These are phyloP conservation scores for Phymastichus coffea DNA, from an alignment of 1,140 invertebrate genomes.

Conservation along the genomic window DNA sequence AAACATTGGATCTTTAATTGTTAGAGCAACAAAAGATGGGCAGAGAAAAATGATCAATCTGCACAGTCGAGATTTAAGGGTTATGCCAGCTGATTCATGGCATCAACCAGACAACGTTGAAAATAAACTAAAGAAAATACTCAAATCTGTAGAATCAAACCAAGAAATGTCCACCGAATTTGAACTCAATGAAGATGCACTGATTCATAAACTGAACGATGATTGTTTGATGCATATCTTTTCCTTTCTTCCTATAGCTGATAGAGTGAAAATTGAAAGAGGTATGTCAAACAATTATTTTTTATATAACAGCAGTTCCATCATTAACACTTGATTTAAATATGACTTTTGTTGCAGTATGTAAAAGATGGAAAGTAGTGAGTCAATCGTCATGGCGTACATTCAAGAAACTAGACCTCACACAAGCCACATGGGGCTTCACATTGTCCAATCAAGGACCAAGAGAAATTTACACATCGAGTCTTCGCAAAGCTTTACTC, in stretches of 20 bases:
- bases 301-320: no score
- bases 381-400: slow-evolving; percentile 44
- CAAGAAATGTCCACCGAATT: slow-evolving; percentile 21
- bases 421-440: slow-evolving; percentile 34
- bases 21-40: slow-evolving; percentile 43
- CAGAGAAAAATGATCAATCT: slow-evolving; percentile 39
- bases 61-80: slow-evolving; percentile 46
- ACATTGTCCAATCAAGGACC: background rate
- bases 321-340: background rate
- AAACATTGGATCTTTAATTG: slow-evolving; percentile 23
- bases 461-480: slow-evolving; percentile 35
- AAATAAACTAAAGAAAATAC: slow-evolving; percentile 36
- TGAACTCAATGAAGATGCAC: slow-evolving; percentile 30
- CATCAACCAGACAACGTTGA: slow-evolving; percentile 51
- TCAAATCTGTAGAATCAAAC: slow-evolving; percentile 11
- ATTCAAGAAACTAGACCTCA: slow-evolving; percentile 40
- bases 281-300: slow-evolving; percentile 36
- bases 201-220: slow-evolving; percentile 48
- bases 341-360: slow-evolving; percentile 34
- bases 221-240: slow-evolving; percentile 52
- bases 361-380: slow-evolving; percentile 45
- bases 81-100: slow-evolving; percentile 50
- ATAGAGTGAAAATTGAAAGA: slow-evolving; percentile 46
- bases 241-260: slow-evolving; percentile 43
- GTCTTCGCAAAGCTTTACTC: slow-evolving; percentile 44